Base-by-base conservation (phyloP, 2,888 invertebrate species). In the Troides oblongomaculatus region DNA sequence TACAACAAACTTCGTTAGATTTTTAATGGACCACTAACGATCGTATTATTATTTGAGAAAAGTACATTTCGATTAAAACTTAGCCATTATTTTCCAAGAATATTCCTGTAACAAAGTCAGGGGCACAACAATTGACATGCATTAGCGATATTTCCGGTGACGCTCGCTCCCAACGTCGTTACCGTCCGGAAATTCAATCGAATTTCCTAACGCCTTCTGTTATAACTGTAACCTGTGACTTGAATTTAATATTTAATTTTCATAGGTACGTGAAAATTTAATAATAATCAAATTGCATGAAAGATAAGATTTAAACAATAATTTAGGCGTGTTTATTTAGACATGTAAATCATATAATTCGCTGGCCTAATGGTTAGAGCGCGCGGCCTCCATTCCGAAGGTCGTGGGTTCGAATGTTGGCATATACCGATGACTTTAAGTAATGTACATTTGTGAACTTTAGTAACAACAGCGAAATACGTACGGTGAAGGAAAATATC, bases 181-280 rank as follows among this genome's bases (percentile, higher is more conserved):
- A 90, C 84, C 80, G 83, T 73, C 86, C 89, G 91, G 91, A 92
- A 92, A 92, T 90, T 91, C 89, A 86, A 90, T 91, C 85, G 84
- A 86, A 81, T 82, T 82, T 83, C 78, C 79, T 81, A 82, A 82
- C 82, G 78, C 77, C 81, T 79, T 78, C 69, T 76, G 66, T 72
- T 72, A 73, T 76, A 77, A 75, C 69, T 68, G 70, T 72, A 79
- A 78, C 80, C 79, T 78, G 80, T 78, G 74, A 77, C 75, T 73
- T 69, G 70, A 74, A 76, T 75, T 74, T 66, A 72, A 74, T 73
- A 68, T 60, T 62, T 59, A 66, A 50, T 64, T 62, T 18, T 18
- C 36, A n/a, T 60, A 0, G 17, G 36, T 36, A 18, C 30, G 18
- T 2, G 25, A n/a, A 17, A 14, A 18, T 60, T 60, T 10, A 23